phyloP scores from a whole-genome alignment of 2,797 vertebrate species.

The Ctenopoma multispine region DNA sequence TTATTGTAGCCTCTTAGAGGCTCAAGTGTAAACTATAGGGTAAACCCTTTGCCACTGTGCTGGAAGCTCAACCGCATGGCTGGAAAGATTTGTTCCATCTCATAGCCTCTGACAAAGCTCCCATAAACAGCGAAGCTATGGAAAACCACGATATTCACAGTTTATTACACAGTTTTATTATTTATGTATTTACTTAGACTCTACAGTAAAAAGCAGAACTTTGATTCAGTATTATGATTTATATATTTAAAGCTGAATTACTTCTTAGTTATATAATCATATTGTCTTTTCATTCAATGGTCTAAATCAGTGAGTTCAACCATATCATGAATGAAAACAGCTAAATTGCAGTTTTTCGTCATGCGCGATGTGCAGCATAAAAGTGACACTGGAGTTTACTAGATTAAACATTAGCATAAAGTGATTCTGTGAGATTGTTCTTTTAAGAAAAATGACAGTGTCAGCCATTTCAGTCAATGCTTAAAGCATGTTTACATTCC shows the following conservation, averaged over 20 bases:
- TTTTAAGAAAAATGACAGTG: not conserved
- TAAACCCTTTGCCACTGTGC: conserved; percentile 45
- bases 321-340: no score
- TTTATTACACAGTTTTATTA: conserved; percentile 18
- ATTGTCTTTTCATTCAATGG: no score
- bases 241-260: not conserved
- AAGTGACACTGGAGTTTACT: not conserved
- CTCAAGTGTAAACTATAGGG: conserved; percentile 74
- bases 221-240: not conserved
- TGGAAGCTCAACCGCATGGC: conserved; percentile 50
- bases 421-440: not conserved
- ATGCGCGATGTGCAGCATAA: not conserved
- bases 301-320: no score
- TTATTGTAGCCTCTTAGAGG: conserved; percentile 74
- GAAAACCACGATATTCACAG: conserved; percentile 8
- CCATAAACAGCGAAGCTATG: conserved; percentile 19
- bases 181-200: conserved; percentile 5
- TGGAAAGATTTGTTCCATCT: conserved; percentile 60
- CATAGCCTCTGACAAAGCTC: conserved; percentile 26
- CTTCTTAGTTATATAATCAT: not conserved
- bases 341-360: no score
- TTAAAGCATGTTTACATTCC: not conserved
- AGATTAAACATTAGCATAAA: not conserved
- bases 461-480: not conserved
- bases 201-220: not conserved